Conservation (phyloP, 2,113 vertebrate species). For the Apistogramma diplotaenia region DNA sequence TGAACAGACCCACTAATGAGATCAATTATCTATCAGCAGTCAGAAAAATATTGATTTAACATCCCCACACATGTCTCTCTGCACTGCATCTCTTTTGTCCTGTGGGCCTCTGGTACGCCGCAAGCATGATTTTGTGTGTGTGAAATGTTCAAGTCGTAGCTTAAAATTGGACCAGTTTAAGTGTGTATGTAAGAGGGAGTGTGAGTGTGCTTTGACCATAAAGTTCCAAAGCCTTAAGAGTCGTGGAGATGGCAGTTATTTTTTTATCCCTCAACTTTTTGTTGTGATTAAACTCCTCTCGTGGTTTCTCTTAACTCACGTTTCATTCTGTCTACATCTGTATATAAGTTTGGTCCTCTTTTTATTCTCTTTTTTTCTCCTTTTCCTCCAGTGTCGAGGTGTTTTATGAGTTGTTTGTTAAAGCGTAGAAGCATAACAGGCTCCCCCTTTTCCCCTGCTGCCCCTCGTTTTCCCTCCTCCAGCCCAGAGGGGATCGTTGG, state of each 20-base stretch:
- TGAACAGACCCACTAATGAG: slow-evolving; percentile 64
- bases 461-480: slow-evolving; percentile 12
- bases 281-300: slow-evolving; percentile 34
- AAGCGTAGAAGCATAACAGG: slow-evolving; percentile 27
- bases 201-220: slow-evolving; percentile 1
- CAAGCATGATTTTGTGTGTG: slow-evolving; percentile 35
- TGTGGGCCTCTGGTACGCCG: slow-evolving; percentile 14
- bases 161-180: slow-evolving; percentile 47
- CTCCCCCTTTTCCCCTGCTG: slow-evolving; percentile 10
- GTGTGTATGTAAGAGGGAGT: slow-evolving; percentile 2
- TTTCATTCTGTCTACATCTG: slow-evolving; percentile 1
- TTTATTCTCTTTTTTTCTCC: not conserved
- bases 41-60: slow-evolving; percentile 69
- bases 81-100: slow-evolving; percentile 37
- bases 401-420: slow-evolving; percentile 66
- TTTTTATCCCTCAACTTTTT: slow-evolving; percentile 53
- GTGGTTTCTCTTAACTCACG: slow-evolving; percentile 23
- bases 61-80: not conserved
- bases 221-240: slow-evolving; percentile 9
- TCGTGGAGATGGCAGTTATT: slow-evolving; percentile 23
- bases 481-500: slow-evolving; percentile 21
- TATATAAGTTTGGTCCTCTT: not conserved
- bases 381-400: not conserved
- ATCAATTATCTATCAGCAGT: slow-evolving; percentile 70
- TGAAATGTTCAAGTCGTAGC: slow-evolving; percentile 36